These are phyloP conservation scores for Drosophila arawakana DNA, from an alignment of 1,140 invertebrate genomes.

Conservation along the genomic window DNA sequence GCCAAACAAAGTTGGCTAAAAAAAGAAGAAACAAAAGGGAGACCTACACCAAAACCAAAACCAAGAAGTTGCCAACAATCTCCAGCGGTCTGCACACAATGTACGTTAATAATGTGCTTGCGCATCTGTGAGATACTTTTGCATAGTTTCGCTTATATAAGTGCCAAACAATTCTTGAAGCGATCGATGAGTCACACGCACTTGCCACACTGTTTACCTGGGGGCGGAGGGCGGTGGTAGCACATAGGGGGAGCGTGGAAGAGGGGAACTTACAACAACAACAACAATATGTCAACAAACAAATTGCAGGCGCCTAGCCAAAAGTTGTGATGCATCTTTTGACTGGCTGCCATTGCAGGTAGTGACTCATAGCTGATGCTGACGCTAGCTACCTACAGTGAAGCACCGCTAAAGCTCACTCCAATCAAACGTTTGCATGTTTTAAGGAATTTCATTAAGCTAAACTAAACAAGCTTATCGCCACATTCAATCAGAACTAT, in stretches of 20 bases:
- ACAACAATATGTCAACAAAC: slow-evolving; percentile 69
- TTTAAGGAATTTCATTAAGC: not conserved
- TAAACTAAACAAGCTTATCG: not conserved
- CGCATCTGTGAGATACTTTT: slow-evolving; percentile 39
- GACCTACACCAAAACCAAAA: not conserved
- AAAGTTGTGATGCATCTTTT: slow-evolving; percentile 74
- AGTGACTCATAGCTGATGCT: slow-evolving; percentile 31
- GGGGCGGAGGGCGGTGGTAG: not conserved
- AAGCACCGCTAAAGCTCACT: slow-evolving; percentile 10
- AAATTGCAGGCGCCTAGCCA: slow-evolving; percentile 76
- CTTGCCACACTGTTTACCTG: slow-evolving; percentile 29
- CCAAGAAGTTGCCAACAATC: slow-evolving; percentile 25
- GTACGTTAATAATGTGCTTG: slow-evolving; percentile 45
- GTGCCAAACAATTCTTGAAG: slow-evolving; percentile 21
- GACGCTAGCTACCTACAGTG: slow-evolving; percentile 19
- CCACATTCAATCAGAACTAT: not conserved
- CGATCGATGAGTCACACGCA: slow-evolving; percentile 64
- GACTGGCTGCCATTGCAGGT: slow-evolving; percentile 58
- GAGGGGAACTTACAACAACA: slow-evolving; percentile 18
- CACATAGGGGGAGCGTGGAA: too few relatives aligned
- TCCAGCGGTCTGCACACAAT: slow-evolving; percentile 47
- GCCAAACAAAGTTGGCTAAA: not conserved
- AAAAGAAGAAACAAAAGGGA: not conserved
- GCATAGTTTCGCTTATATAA: slow-evolving; percentile 38
- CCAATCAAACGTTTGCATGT: not conserved